phyloP scores from a whole-genome alignment of 2,797 vertebrate species.

The Rhinichthys osculus region DNA sequence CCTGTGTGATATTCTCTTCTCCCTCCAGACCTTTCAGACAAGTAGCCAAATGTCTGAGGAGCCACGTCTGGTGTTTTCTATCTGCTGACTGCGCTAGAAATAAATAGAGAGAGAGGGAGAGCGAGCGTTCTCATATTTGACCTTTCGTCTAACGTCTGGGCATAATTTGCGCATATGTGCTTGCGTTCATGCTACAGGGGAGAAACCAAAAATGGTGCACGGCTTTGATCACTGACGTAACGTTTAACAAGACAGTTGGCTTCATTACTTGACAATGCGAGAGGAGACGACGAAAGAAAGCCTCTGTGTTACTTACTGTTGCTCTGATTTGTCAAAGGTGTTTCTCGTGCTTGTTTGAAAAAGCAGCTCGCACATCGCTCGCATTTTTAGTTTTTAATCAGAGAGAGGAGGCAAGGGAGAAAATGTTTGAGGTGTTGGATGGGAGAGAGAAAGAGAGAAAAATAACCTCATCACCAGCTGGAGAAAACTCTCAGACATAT shows the following conservation, averaged over 20 bases:
- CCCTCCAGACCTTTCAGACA: constrained; percentile 35
- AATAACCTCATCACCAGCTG: constrained; percentile 31
- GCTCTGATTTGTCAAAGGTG: constrained; percentile 74
- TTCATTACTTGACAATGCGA: constrained; percentile 63
- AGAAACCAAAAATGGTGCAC: constrained; percentile 48
- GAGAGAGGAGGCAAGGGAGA: constrained; percentile 71
- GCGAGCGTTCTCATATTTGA: constrained; percentile 49
- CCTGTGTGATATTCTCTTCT: constrained; percentile 27
- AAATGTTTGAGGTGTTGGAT: constrained; percentile 27
- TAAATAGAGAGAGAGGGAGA: constrained; percentile 29
- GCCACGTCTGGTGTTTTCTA: constrained; percentile 44
- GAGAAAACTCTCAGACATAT: constrained; percentile 46
- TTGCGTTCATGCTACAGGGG: background rate
- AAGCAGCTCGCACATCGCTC: constrained; percentile 73
- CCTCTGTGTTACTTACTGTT: constrained; percentile 36
- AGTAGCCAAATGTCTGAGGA: constrained; percentile 37
- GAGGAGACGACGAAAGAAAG: constrained; percentile 5
- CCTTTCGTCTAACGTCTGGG: constrained; percentile 52
- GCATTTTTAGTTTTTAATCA: constrained; percentile 83
- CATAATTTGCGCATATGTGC: constrained; percentile 10
- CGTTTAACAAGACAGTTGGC: constrained; percentile 73
- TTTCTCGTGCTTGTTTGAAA: constrained; percentile 75
- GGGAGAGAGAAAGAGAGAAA: constrained; percentile 21
- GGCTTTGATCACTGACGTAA: constrained; percentile 73
- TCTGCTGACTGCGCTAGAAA: constrained; percentile 52